Evolutionary conservation across 2,888 invertebrate species (phyloP).

Genomic region (Crioceris asparagi): DNA sequence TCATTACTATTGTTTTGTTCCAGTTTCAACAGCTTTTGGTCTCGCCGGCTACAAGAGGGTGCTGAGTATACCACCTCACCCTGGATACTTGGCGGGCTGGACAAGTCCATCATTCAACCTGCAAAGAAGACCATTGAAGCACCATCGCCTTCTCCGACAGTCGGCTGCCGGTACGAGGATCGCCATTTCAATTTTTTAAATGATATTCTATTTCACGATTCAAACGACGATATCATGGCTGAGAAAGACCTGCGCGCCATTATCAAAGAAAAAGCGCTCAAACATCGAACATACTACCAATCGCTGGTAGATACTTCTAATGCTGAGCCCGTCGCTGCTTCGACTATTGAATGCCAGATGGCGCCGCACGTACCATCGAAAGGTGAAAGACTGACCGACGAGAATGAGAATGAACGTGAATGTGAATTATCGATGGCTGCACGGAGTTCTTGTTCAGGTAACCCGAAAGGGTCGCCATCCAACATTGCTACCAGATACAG

Average conservation of each 20-base stretch:
- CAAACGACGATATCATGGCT: constrained; percentile 14
- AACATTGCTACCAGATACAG: constrained; percentile 25
- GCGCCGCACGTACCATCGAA: constrained; percentile 15
- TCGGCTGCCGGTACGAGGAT: no score
- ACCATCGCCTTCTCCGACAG: neutral
- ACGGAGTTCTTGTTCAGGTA: no score
- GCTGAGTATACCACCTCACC: constrained; percentile 21
- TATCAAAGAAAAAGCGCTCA: constrained; percentile 29
- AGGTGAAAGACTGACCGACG: neutral
- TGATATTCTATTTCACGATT: constrained; percentile 9
- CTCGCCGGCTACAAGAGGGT: constrained; percentile 27
- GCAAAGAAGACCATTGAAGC: constrained; percentile 7
- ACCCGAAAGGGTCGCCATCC: constrained; percentile 8
- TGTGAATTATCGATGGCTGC: constrained; percentile 6
- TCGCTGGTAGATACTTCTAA: constrained; percentile 19
- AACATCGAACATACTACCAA: constrained; percentile 29
- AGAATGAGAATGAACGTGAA: constrained; percentile 7
- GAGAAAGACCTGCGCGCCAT: constrained; percentile 26
- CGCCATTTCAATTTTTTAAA: constrained; percentile 2
- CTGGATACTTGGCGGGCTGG: constrained; percentile 27
- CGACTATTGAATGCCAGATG: constrained; percentile 21
- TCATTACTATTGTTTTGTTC: no score
- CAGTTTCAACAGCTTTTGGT: constrained; percentile 34
- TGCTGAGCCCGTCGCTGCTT: constrained; percentile 9
- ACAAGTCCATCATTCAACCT: constrained; percentile 8